Base-by-base conservation (phyloP, 2,888 invertebrate genomes). In the Dendrolimus pini region DNA sequence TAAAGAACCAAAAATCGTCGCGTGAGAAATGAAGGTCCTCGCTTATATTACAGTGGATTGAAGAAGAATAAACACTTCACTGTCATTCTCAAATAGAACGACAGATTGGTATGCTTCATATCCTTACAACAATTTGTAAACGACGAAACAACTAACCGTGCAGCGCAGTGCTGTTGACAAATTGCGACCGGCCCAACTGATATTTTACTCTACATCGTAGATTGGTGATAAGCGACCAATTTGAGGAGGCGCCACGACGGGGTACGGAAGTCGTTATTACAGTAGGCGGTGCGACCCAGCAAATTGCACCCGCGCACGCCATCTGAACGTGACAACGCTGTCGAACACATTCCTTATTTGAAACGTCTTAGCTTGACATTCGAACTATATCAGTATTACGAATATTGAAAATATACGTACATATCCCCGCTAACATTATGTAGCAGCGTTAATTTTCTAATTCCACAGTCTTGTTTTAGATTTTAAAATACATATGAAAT, bases 221-320 rank as follows among this genome's bases (percentile, higher is more conserved):
- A 89, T 89, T 85, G 84, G 89, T 88, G 89, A 89, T 89, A 89
- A 89, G 89, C 89, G 89, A 89, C 89, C 89, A 89, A 89, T 89
- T 89, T 86, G 83, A 87, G 89, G 86, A 89, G 89, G 89, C 89
- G 87, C 89, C 88, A 85, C 86, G 86, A 81, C 87, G 80, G 83
- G 87, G 88, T 85, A 85, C 89, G 89, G 89, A 89, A 89, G 89
- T 88, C 89, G 89, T 89, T 89, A 89, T 89, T 88, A 89, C 86
- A 86, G 89, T 84, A 87, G 89, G 89, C 89, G 89, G 88, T 78
- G 85, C 85, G 84, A 87, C 80, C 75, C 72, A 80, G 81, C 79
- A 89, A 89, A 89, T 89, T 89, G 88, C 87, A 77, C 80, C 78
- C 80, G 78, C 80, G 80, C 89, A 89, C 89, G 89, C 87, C 89